Evolutionary conservation across 92 coral and sea anemone species (phyloP).

Genomic region (Heteractis magnifica): DNA sequence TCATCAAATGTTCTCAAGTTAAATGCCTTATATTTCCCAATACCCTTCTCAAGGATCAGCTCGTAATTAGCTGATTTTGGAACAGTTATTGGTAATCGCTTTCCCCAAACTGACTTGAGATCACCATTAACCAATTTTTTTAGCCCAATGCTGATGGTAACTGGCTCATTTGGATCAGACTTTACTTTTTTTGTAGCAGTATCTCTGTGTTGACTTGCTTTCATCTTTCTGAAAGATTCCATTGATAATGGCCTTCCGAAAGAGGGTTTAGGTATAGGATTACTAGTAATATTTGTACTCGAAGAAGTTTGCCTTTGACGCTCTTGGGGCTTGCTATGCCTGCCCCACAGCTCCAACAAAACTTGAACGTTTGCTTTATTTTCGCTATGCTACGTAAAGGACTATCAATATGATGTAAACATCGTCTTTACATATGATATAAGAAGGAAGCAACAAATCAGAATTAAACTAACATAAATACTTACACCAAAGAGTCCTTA

Average conservation of each 20-base stretch:
- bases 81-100: constrained; percentile 11
- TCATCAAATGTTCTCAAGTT: background rate
- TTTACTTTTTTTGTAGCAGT: background rate
- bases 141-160: constrained; percentile 2
- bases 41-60: constrained; percentile 11
- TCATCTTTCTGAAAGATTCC: background rate
- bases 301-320: background rate
- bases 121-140: background rate
- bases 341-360: background rate
- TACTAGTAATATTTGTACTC: background rate
- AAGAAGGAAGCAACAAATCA: background rate
- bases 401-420: background rate
- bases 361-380: background rate
- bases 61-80: constrained; percentile 4
- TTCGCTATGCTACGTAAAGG: background rate
- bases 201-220: background rate
- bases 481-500: background rate
- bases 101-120: constrained; percentile 3
- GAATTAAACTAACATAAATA: background rate
- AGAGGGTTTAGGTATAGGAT: background rate
- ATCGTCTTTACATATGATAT: background rate
- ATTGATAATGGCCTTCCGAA: constrained; percentile 1
- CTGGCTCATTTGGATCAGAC: background rate
- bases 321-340: background rate
- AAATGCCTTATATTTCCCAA: background rate